These are phyloP conservation scores for Chloroceryle aenea DNA, from an alignment of 2,113 vertebrate genomes.

Conservation along the genomic window DNA sequence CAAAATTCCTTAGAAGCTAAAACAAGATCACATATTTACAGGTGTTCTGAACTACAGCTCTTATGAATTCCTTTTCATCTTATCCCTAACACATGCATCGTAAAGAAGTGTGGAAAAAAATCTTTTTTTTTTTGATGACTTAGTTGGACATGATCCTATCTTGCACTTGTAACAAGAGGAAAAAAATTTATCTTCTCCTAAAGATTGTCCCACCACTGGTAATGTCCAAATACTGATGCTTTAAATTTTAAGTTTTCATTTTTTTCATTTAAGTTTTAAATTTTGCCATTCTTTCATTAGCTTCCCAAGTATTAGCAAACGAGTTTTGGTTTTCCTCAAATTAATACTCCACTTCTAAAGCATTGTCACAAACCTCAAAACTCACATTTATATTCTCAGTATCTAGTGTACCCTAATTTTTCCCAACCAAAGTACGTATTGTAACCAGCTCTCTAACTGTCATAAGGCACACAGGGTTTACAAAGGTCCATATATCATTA, in stretches of 20 bases:
- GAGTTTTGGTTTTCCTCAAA: neutral
- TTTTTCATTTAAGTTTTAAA: too few relatives aligned
- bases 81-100: neutral
- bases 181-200: neutral
- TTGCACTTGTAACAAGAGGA: neutral
- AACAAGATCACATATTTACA: accelerated
- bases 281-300: neutral
- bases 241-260: too few relatives aligned
- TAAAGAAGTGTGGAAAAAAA: neutral
- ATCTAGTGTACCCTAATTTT: neutral
- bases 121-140: neutral
- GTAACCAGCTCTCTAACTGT: slow-evolving; percentile 40
- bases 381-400: neutral
- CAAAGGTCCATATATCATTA: slow-evolving; percentile 30
- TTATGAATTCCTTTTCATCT: neutral
- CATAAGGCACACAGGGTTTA: slow-evolving; percentile 9
- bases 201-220: neutral
- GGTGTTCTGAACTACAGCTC: neutral
- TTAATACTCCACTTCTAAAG: neutral
- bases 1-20: neutral
- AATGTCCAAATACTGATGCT: neutral
- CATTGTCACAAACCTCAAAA: neutral
- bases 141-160: neutral
- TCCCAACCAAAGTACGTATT: neutral
- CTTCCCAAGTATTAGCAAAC: neutral